Base-by-base conservation (phyloP, 2,888 invertebrate genomes). In the Pterostichus niger region DNA sequence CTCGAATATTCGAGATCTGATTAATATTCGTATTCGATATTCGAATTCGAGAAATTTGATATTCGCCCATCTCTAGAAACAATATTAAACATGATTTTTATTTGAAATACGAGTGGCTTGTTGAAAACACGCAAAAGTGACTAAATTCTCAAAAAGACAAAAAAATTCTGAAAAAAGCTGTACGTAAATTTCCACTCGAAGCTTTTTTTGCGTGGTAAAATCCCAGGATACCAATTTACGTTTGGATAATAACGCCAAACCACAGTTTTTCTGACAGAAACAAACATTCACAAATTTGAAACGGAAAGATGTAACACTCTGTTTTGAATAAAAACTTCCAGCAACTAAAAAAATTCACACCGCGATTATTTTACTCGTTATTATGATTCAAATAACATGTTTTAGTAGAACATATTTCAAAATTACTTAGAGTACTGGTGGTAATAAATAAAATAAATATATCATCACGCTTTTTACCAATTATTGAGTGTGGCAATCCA, bases 161-260 rank as follows among this genome's bases (percentile, higher is more conserved):
- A 64, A 71, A 71, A 71, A 15, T 15, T 1, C 44, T 17, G 44
- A 71, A 71, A 71, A 71, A 71, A 44, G 17, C 68, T 71, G 44
- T 44, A 46, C 68, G 68, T 71, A 71, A 71, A 71, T 71, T 71
- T 71, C 68, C 17, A 44, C 44, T 64, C 64, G 64, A 13, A 40
- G 68, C 6, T 71, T 15, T 24, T n/a, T 46, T 71, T 71, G 40
- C 40, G 68, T 17, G n/a, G 44, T 40, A 40, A 71, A 71, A 44
- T 71, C 68, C 68, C 68, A 10, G 44, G 68, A 17, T 71, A 44
- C 68, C 68, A 71, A 71, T 71, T 71, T 71, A 71, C 68, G 68
- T 71, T 71, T 10, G 68, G 46, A 71, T 71, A 71, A 71, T 71
- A 71, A 71, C 68, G 15, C 0, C 44, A 15, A 44, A 40, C 44